Base-by-base conservation (phyloP, 2,113 vertebrate species). In the Lampris incognitus region DNA sequence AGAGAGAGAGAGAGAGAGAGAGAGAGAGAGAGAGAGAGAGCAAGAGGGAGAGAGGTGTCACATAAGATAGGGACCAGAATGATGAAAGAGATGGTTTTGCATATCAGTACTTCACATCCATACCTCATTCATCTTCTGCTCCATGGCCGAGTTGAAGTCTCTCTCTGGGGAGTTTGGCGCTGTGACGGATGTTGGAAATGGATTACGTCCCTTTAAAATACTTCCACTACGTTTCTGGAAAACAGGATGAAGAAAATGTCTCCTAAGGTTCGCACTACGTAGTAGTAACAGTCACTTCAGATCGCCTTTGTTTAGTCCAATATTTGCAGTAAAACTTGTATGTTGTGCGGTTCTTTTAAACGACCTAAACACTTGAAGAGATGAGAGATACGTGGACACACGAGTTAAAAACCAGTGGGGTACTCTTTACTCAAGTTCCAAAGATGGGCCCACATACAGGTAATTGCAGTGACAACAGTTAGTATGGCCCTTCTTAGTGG, bases 41-140 rank as follows among this genome's bases (percentile, higher is more conserved):
- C n/a, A n/a, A 38, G 3, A 6, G 56, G 38, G 56, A 38, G 56
- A 58, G 56, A 49, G 48, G 9, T 5, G 50, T 38, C 0, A 7
- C 3, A 41, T 86, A 37, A 84, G 51, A 80, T 41, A 1, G 1
- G 0, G 24, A 5, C 4, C 38, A 3, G 2, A 73, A 54, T 1
- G 6, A 52, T 42, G n/a, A 6, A 46, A 6, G 63, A 1, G 49
- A 44, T 55, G 10, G 8, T 38, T 44, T 7, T 46, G 1, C 13
- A 4, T 24, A 10, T 76, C 6, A 13, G 2, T 36, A 24, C 46
- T 38, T 2, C 24, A 42, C 65, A 64, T 38, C 85, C 76, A 3
- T 55, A 93, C 92, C 79, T 92, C 76, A 51, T 81, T 91, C 36
- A 78, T 84, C 85, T 95, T 94, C 74, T 93, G 90, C 51, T 95